phyloP scores from a whole-genome alignment of 2,113 vertebrate genomes.

The Hemiprocne comata region DNA sequence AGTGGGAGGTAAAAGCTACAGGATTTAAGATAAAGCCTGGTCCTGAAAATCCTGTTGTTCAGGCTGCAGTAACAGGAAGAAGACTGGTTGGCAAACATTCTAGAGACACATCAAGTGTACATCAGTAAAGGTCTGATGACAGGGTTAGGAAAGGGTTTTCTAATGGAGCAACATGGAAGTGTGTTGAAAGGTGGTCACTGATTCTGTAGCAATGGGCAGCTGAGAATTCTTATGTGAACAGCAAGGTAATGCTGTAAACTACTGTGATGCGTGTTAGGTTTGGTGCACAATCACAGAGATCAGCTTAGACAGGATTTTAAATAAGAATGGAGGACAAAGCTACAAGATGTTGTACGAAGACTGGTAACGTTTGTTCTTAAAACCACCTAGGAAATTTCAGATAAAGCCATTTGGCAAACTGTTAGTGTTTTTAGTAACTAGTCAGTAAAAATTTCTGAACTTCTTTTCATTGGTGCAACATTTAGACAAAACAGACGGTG shows the following conservation, averaged over 20 bases:
- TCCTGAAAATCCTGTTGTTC: neutral
- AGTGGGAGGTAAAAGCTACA: conserved; percentile 25
- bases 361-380: neutral
- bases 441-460: neutral
- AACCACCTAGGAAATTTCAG: neutral
- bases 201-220: neutral
- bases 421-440: neutral
- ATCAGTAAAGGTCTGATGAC: neutral
- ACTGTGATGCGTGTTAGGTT: accelerated
- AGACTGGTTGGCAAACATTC: neutral
- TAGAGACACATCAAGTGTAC: neutral
- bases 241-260: neutral
- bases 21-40: conserved; percentile 13
- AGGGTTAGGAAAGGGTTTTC: neutral
- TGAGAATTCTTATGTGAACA: neutral
- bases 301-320: neutral
- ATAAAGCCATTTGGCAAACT: neutral
- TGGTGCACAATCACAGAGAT: neutral
- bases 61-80: neutral
- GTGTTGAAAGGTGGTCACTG: neutral
- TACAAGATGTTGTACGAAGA: neutral
- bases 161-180: neutral
- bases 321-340: neutral
- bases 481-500: neutral
- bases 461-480: neutral